Evolutionary conservation across 2,797 vertebrate species (phyloP), one percentile per base, ranked within the genome.

Genomic region (Streptopelia turtur): DNA sequence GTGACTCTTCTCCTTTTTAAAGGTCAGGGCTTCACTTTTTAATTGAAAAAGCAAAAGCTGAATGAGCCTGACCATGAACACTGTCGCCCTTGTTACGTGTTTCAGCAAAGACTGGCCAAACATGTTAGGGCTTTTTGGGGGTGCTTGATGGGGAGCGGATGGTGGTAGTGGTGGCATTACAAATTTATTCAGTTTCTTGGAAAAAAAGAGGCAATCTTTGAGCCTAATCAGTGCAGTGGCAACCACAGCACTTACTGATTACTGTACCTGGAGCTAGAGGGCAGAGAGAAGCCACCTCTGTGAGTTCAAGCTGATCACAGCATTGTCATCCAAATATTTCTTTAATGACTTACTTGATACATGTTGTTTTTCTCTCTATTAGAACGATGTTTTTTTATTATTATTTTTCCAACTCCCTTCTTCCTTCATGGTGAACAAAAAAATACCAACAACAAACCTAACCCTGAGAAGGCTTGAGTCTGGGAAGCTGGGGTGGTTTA

Each of bases 1-100:
- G 90, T 93, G 92, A 92, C 90, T 95, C 57, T 27, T 94, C 83
- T 89, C 91, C 78, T 79, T 92, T 96, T 65, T 77, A 95, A 96
- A 97, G 94, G 94, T 93, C 90, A 94, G 94, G 90, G 92, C 86
- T 93, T 61, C 8, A 15, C 78, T 93, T 96, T 79, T 96, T 95
- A 90, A 95, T 94, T 97, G 89, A 93, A 93, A 96, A 94, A 90
- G 75, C 72, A 94, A 71, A 95, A 90, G 95, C 81, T 18, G 39
- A 80, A 81, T 33, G 78, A 92, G 78, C 41, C 71, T 90, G 71
- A 72, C 75, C 11, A 1, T 39, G 86, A 74, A 45, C 18, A 25
- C 50, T 35, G 37, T 49, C 83, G 61, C 69, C 53, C 47, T 90
- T 39, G 11, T 14, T 72, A 57, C 6, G 9, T 61, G 75, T 30